Evolutionary conservation across 2,113 vertebrate genomes (phyloP).

Genomic region (Tychaedon coryphoeus): DNA sequence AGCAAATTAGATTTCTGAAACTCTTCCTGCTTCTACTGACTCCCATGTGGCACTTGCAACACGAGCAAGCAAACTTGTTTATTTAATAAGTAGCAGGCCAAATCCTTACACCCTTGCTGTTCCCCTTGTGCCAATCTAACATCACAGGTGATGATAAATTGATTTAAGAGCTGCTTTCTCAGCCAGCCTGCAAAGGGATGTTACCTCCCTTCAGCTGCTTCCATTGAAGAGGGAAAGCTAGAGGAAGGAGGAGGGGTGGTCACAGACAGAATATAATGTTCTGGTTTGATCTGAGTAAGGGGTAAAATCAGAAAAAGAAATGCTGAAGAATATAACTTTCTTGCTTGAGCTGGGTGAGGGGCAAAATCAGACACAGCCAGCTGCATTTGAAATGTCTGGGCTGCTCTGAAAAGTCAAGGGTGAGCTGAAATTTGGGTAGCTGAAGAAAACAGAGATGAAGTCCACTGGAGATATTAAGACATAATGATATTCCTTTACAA

Average conservation of each 20-base stretch:
- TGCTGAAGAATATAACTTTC: not conserved
- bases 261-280: not conserved
- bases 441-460: not conserved
- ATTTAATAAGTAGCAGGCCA: not conserved
- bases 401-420: not conserved
- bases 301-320: not conserved
- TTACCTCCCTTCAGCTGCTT: not conserved
- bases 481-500: not conserved
- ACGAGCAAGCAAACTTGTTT: not conserved
- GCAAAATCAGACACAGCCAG: not conserved
- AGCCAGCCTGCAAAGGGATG: not conserved
- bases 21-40: not conserved
- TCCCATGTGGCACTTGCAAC: not conserved
- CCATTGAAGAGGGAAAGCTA: not conserved
- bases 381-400: not conserved
- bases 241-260: not conserved
- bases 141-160: not conserved
- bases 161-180: not conserved
- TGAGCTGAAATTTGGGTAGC: not conserved
- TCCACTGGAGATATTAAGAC: not conserved
- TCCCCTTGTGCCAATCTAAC: not conserved
- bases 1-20: constrained; percentile 42
- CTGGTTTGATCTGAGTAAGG: not conserved
- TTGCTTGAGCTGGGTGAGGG: not conserved
- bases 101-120: not conserved